Conservation (phyloP, 2,113 vertebrate genomes). For the Caranx ignobilis region DNA sequence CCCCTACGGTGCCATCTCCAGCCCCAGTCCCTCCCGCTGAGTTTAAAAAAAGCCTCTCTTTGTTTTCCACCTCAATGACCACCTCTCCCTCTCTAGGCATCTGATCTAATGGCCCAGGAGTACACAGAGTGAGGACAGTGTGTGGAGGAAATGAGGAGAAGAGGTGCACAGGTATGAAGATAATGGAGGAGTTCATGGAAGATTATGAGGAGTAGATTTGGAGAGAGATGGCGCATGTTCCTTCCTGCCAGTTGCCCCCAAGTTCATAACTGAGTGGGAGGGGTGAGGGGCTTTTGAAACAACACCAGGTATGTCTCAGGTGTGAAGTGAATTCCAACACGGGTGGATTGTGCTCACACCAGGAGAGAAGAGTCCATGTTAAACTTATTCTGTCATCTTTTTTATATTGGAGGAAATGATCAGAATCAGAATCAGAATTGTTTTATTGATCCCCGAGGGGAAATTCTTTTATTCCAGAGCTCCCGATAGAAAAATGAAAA, state of each 20-base stretch:
- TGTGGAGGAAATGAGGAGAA: conserved; percentile 1
- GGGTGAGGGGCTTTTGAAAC: conserved; percentile 33
- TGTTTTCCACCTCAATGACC: conserved; percentile 52
- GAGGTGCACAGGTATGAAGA: conserved; percentile 1
- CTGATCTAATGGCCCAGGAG: conserved; percentile 47
- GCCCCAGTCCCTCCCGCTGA: conserved; percentile 10
- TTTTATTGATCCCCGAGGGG: no score
- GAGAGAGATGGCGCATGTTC: conserved; percentile 20
- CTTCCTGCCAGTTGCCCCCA: conserved; percentile 48
- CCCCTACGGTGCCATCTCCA: conserved; percentile 43
- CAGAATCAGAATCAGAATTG: no score
- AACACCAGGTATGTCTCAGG: conserved; percentile 48
- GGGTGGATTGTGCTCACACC: conserved; percentile 37
- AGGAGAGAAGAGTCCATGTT: conserved; percentile 17
- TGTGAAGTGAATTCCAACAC: conserved; percentile 62
- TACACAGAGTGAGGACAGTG: conserved; percentile 7
- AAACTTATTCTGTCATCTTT: background rate
- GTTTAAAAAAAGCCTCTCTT: conserved; percentile 42
- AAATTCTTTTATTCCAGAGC: no score
- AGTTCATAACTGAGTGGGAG: conserved; percentile 30
- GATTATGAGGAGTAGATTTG: conserved; percentile 23
- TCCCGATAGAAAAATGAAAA: no score
- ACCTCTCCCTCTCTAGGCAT: conserved; percentile 31
- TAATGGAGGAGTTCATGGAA: conserved; percentile 26
- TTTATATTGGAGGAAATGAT: no score